Evolutionary conservation across 2,113 vertebrate genomes (phyloP), one percentile per base, ranked within the genome.

Genomic region (Lipophrys pholis): DNA sequence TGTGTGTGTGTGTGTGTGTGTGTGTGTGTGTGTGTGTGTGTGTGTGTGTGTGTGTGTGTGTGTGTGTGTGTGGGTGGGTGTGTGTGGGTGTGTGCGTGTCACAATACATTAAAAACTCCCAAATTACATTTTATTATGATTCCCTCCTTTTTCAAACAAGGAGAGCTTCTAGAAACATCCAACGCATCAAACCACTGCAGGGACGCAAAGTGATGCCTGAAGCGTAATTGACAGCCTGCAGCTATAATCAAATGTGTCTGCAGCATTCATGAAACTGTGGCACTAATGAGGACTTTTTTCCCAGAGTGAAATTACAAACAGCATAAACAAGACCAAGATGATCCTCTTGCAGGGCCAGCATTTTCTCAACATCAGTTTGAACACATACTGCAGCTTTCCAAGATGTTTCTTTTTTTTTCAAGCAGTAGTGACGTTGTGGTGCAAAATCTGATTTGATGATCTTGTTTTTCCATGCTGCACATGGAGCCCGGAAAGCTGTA

Each of bases 221-320:
- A 60, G 73, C 48, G 39, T 51, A 62, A 69, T 48, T 73, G 56
- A 53, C 55, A 17, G 70, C 58, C 66, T 69, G 59, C 51, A 49
- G 67, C 60, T 43, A 53, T 68, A 64, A 76, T 69, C 11, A 1
- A 78, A 78, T n/a, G 55, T 45, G 48, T 57, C 41, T 59, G 58
- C 59, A 15, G 61, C 61, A 73, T 69, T 73, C 36, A 63, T 78
- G 43, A 69, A 49, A 43, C 14, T 58, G 51, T 9, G 58, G 51
- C 59, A 42, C 42, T 69, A 80, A 73, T 76, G 56, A 67, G 36
- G 50, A 15, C 17, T 39, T 30, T 78, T 83, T 73, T 69, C 45
- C 52, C 39, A 55, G 5, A 73, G 70, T 48, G 58, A 69, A 60
- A 62, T 48, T 41, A 69, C 36, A 49, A 76, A 82, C 39, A 57